Base-by-base conservation (phyloP, 2,797 vertebrate genomes). In the Carapus acus region DNA sequence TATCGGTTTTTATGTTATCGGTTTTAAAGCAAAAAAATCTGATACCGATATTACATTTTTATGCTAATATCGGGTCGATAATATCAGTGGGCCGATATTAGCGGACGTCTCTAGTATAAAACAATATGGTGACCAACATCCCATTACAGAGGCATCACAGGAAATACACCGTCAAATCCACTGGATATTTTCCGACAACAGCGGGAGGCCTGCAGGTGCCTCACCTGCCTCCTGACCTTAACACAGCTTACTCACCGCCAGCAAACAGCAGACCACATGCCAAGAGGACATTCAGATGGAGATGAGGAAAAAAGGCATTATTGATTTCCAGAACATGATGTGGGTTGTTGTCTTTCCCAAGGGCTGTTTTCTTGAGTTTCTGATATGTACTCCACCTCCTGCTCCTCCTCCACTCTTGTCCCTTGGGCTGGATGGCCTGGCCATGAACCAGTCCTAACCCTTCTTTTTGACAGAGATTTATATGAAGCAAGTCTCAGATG, bases 221-320 rank as follows among this genome's bases (percentile, higher is more conserved):
- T 77, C 73, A 70, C 68, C 67, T 49, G 8, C 61, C 62, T 77
- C 70, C 71, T 82, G 83, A 85, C 83, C 83, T 85, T 81, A 82
- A 83, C 77, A 74, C 79, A 76, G 77, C 84, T 85, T 81, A 72
- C 68, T 68, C 64, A 67, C 73, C 65, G 71, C 52, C 67, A 67
- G 63, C 72, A 68, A 54, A 58, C 69, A 68, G 43, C 62, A 44
- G 55, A 36, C 63, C 24, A 67, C 67, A 54, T 65, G 44, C 43
- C 69, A 75, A 76, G 69, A 58, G 68, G 45, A 52, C 43, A 50
- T 74, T 56, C 54, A 71, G 68, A 67, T 52, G 67, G 71, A 67
- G 71, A 43, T 9, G 4, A 16, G 13, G 12, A 27, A 41, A 18
- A 56, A 65, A 71, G 52, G 73, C 76, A 73, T 71, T 70, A 76